Evolutionary conservation across 2,888 invertebrate species (phyloP).

Genomic region (Adela reaumurella): DNA sequence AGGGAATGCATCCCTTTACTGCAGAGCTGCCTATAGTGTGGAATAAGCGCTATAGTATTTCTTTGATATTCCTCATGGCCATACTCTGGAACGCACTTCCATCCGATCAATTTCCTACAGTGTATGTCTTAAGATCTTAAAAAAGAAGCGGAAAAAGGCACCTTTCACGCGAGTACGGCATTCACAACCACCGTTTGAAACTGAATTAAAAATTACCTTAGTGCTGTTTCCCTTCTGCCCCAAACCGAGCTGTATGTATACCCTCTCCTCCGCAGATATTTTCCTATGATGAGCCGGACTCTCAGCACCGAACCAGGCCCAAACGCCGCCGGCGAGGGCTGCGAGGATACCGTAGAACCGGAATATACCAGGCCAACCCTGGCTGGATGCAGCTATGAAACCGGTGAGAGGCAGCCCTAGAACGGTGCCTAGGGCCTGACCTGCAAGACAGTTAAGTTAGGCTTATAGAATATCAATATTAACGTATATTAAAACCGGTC

Average conservation of each 20-base stretch:
- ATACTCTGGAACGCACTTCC: no score
- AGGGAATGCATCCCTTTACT: no score
- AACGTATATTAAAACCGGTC: slow-evolving; percentile 28
- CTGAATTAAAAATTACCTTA: no score
- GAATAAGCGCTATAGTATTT: no score
- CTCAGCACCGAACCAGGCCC: slow-evolving; percentile 60
- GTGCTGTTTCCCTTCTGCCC: slow-evolving; percentile 32
- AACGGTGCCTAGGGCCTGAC: slow-evolving; percentile 76
- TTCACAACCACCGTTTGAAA: no score
- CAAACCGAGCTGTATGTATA: slow-evolving; percentile 66
- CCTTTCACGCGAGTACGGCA: no score
- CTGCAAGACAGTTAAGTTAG: slow-evolving; percentile 42
- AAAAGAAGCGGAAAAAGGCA: no score
- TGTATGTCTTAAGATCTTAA: no score
- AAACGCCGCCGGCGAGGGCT: slow-evolving; percentile 50
- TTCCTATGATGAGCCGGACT: slow-evolving; percentile 61
- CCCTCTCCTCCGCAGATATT: slow-evolving; percentile 62
- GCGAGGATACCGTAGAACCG: slow-evolving; percentile 67
- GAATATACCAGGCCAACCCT: slow-evolving; percentile 79
- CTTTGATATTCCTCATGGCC: no score
- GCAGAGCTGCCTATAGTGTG: no score
- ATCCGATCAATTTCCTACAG: no score
- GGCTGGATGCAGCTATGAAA: slow-evolving; percentile 59
- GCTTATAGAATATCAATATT: no score
- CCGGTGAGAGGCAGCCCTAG: slow-evolving; percentile 71